These are phyloP conservation scores for Arctia plantaginis DNA, from an alignment of 2,888 invertebrate species.

Conservation along the genomic window DNA sequence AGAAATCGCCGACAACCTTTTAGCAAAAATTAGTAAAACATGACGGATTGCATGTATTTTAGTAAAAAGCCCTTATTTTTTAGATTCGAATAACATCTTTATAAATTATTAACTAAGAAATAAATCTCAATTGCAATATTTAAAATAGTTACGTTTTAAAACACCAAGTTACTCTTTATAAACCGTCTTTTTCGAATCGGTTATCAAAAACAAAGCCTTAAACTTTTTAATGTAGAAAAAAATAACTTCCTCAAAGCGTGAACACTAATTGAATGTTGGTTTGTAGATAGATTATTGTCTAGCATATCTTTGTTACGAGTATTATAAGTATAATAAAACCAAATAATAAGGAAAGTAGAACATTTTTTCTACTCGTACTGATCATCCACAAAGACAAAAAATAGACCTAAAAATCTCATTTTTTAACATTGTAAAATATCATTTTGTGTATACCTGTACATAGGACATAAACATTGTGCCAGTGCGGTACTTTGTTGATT, in stretches of 20 bases:
- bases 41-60: neutral
- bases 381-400: slow-evolving; percentile 74
- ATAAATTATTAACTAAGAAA: neutral
- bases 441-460: slow-evolving; percentile 84
- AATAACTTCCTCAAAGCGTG: neutral
- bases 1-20: no score
- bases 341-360: no score
- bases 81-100: neutral
- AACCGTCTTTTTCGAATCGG: neutral
- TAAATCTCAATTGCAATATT: neutral
- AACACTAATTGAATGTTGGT: no score
- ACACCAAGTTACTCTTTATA: neutral
- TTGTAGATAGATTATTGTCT: no score
- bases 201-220: no score
- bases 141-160: neutral
- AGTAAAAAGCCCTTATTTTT: neutral
- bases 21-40: no score
- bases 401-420: slow-evolving; percentile 84
- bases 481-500: no score
- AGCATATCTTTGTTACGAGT: no score
- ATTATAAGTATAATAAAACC: no score
- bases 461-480: slow-evolving; percentile 86
- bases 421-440: slow-evolving; percentile 85
- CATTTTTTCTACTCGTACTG: no score
- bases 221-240: no score